Evolutionary conservation across 2,797 vertebrate genomes (phyloP), one percentile per base, ranked within the genome.

Genomic region (Thaleichthys pacificus): DNA sequence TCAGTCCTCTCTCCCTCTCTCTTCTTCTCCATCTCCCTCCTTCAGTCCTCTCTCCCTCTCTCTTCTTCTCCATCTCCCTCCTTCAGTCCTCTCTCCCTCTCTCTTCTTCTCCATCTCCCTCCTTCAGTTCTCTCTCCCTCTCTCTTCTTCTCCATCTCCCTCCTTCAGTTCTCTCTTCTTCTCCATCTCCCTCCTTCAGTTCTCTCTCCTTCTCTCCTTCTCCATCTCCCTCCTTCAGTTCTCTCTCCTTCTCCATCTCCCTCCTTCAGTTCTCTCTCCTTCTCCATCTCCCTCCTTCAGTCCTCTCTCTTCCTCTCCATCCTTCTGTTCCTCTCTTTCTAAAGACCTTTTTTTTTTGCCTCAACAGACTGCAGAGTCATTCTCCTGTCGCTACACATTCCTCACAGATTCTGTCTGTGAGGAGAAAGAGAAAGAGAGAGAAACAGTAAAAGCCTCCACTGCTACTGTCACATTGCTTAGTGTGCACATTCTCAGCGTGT

Each of bases 261-360:
- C 26, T 26, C 26, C 26, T 26, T 26, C 26, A 26, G 26, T 26
- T 3, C 26, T 26, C 26, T 26, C 26, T 26, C 2, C 26, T 24
- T 24, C 38, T 42, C 2, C 8, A 11, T 42, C 38, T 42, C 58
- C 26, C 11, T 32, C 17, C 22, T 32, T 26, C 4, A 47, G 8
- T 24, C 1, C 35, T 38, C 35, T 42, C 38, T 42, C 42, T 47
- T 8, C 9, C 42, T 47, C 42, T 47, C 58, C 26, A 22, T 32
- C 17, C 22, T 32, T 26, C 4, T 65, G 9, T 42, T 42, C 38
- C 26, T 14, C 24, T 35, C n/a, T 32, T 51, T 15, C 64, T 56
- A 4, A 4, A 17, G 2, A 51, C 71, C 51, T 24, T 24, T 66
- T 49, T 63, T 15, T 65, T 68, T 70, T 7, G 12, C 73, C 74